Evolutionary conservation across 2,888 invertebrate genomes (phyloP).

Genomic region (Meiosimyza decipiens): DNA sequence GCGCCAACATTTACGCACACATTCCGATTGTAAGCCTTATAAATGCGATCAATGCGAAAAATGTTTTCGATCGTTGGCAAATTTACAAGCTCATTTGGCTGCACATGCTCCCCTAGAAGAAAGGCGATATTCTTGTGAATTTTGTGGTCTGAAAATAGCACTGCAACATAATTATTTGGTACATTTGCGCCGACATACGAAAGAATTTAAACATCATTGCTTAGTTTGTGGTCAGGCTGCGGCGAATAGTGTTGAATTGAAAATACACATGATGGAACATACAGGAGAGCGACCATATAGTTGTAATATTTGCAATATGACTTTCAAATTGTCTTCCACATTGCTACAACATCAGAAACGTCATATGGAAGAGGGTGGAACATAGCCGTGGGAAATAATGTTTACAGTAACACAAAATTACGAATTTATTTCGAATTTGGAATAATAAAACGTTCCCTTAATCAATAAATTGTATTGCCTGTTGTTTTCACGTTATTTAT

Average conservation of each 20-base stretch:
- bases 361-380: conserved; percentile 16
- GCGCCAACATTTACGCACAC: conserved; percentile 17
- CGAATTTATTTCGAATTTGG: too few species aligned
- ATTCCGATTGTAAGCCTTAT: conserved; percentile 30
- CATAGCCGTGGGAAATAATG: too few species aligned
- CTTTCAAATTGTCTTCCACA: conserved; percentile 38
- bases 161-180: conserved; percentile 41
- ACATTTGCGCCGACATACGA: conserved; percentile 42
- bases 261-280: conserved; percentile 41
- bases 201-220: conserved; percentile 38
- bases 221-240: conserved; percentile 36
- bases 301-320: conserved; percentile 40
- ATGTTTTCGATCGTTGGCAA: conserved; percentile 37
- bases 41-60: conserved; percentile 37
- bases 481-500: too few species aligned
- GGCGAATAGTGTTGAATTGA: conserved; percentile 37
- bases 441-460: too few species aligned
- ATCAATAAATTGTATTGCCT: too few species aligned
- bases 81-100: conserved; percentile 39
- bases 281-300: conserved; percentile 41
- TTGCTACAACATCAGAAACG: conserved; percentile 34
- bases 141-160: conserved; percentile 42
- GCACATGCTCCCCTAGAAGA: conserved; percentile 39
- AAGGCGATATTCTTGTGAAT: conserved; percentile 40
- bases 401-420: too few species aligned